phyloP scores from a whole-genome alignment of 2,797 vertebrate species.

The Dallia pectoralis region DNA sequence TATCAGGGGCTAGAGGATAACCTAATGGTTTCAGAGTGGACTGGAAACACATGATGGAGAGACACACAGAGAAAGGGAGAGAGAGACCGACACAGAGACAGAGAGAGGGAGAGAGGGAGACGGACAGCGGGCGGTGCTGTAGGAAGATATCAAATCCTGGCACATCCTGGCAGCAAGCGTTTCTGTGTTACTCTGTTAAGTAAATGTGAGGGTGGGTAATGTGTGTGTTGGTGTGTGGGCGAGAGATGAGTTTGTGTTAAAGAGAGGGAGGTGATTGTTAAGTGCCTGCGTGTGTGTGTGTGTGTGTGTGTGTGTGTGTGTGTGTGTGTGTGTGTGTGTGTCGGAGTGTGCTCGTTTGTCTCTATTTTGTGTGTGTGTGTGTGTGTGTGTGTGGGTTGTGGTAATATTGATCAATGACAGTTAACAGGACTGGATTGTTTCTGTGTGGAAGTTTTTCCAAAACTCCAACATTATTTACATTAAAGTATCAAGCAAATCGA shows the following conservation, averaged over 20 bases:
- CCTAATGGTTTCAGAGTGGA: conserved; percentile 33
- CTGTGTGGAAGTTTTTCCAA: conserved; percentile 21
- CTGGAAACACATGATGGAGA: conserved; percentile 42
- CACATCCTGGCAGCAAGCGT: conserved; percentile 41
- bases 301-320: conserved; percentile 8
- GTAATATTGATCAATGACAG: conserved; percentile 68
- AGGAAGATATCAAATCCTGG: conserved; percentile 56
- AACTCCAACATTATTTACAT: too few relatives aligned
- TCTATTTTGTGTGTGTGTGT: too few relatives aligned
- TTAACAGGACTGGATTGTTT: conserved; percentile 44
- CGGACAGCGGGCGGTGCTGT: conserved; percentile 23
- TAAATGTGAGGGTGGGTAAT: conserved; percentile 48
- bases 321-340: conserved; percentile 8
- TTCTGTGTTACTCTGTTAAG: conserved; percentile 34
- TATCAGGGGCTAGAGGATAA: conserved; percentile 55
- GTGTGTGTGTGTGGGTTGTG: conserved; percentile 19
- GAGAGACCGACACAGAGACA: conserved; percentile 30
- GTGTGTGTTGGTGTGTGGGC: background rate
- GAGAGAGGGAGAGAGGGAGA: conserved; percentile 29
- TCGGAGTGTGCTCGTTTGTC: background rate
- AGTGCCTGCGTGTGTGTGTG: conserved; percentile 9
- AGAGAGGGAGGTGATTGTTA: background rate
- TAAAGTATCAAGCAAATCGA: too few relatives aligned
- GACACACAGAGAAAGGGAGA: conserved; percentile 39
- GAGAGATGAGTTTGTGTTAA: background rate